Evolutionary conservation across 92 coral and sea anemone genomes (phyloP).

Genomic region (Epizoanthus ramosus): DNA sequence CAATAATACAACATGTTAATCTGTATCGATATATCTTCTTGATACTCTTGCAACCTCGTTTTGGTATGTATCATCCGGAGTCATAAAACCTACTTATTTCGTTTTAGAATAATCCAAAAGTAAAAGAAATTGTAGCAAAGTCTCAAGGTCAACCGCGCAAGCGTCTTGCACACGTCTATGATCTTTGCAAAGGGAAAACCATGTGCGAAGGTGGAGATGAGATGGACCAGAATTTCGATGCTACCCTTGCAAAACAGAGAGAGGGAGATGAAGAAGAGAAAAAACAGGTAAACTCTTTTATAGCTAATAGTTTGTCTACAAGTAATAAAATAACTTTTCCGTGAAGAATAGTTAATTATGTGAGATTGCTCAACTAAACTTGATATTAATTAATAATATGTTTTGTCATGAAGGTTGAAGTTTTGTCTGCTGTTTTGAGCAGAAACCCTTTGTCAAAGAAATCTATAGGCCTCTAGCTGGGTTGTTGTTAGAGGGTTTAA

Average conservation of each 20-base stretch:
- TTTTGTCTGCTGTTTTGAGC: too few relatives aligned
- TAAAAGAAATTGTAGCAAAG: slow-evolving; percentile 85
- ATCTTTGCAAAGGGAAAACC: slow-evolving; percentile 92
- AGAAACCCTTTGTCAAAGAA: too few relatives aligned
- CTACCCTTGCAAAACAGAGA: slow-evolving; percentile 51
- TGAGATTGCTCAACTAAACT: too few relatives aligned
- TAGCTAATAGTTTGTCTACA: too few relatives aligned
- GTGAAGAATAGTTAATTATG: too few relatives aligned
- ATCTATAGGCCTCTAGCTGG: too few relatives aligned
- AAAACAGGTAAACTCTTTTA: slow-evolving; percentile 62
- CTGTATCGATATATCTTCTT: neutral
- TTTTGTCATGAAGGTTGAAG: too few relatives aligned
- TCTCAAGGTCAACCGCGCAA: slow-evolving; percentile 83
- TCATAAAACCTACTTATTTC: neutral
- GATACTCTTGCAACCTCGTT: neutral
- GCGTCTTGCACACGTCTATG: slow-evolving; percentile 92
- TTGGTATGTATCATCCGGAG: neutral
- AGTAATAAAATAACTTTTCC: too few relatives aligned
- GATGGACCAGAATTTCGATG: slow-evolving; percentile 78
- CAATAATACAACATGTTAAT: neutral
- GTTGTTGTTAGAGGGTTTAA: too few relatives aligned
- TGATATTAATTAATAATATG: too few relatives aligned
- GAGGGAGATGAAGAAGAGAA: slow-evolving; percentile 85
- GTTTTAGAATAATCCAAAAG: slow-evolving; percentile 85
- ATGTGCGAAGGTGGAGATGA: slow-evolving; percentile 98